Base-by-base conservation (phyloP, 2,888 invertebrate species). In the Parnassius glacialis region DNA sequence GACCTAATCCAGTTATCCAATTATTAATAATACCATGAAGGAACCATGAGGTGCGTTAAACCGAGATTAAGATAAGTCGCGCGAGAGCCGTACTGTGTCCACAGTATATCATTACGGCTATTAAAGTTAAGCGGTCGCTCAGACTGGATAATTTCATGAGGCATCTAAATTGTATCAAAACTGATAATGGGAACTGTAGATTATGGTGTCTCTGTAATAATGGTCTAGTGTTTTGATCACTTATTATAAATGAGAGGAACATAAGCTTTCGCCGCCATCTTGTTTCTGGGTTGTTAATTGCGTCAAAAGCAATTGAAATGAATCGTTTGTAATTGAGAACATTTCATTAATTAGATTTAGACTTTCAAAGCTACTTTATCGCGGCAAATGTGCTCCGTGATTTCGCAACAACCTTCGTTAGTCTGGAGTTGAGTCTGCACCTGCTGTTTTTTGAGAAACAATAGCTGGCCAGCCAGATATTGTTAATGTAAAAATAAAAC, bases 141-240 rank as follows among this genome's bases (percentile, higher is more conserved):
- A 65, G 64, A 71, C 67, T 73, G 74, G 78, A 80, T 84, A 81
- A 83, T 85, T 83, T 78, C 67, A 71, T 67, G 68, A 74, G 76
- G 76, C 79, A 83, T 87, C 86, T 86, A 89, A 89, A 89, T 88
- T 87, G 82, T 89, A 86, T 84, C 87, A 83, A 79, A 82, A 78
- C 72, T 69, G 72, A 74, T 79, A 79, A 79, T 81, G 74, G 74
- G 67, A 69, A 68, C 68, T 74, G 73, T 74, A 78, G 74, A 81
- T 84, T 85, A 82, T 70, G 73, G 79, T 85, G 83, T 86, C 83
- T 70, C 72, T 75, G 73, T 78, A 73, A 75, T 74, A 67, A 61
- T 16, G 42, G 52, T 41, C 43, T 34, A 34, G 44, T 25, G 47
- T 34, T 54, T 48, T 25, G 11, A 57, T 57, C 48, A 43, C 47